Conservation (phyloP, 2,113 vertebrate species). For the Syrmaticus mikado region DNA sequence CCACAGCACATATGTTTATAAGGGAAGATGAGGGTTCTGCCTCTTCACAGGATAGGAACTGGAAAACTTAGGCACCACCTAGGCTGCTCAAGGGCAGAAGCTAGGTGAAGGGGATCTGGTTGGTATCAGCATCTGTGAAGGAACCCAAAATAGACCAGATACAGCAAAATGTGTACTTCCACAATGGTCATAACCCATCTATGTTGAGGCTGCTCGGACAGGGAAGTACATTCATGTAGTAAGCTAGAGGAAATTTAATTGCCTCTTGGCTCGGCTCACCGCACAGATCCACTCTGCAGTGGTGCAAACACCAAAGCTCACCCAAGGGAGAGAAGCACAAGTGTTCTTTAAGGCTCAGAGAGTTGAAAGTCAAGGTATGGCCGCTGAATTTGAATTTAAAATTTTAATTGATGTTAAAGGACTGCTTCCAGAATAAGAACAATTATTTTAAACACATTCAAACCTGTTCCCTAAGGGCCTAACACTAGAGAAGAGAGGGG, state of each 20-base stretch:
- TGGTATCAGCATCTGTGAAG: neutral
- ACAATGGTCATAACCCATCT: neutral
- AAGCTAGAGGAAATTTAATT: neutral
- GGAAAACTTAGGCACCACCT: neutral
- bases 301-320: neutral
- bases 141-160: neutral
- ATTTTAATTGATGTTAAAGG: neutral
- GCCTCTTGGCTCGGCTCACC: neutral
- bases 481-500: neutral
- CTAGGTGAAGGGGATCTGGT: neutral
- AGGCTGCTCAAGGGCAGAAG: neutral
- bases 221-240: neutral
- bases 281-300: neutral
- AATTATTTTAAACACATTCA: neutral
- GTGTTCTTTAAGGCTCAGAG: neutral
- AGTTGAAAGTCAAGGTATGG: neutral
- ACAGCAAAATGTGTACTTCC: neutral
- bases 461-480: neutral
- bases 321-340: neutral
- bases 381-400: neutral
- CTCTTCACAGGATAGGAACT: neutral
- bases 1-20: neutral
- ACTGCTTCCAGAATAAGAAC: slow-evolving; percentile 6
- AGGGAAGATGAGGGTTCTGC: neutral
- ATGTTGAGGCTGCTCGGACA: neutral